Base-by-base conservation (phyloP, 1,140 invertebrate species). In the Cecropterus lyciades region DNA sequence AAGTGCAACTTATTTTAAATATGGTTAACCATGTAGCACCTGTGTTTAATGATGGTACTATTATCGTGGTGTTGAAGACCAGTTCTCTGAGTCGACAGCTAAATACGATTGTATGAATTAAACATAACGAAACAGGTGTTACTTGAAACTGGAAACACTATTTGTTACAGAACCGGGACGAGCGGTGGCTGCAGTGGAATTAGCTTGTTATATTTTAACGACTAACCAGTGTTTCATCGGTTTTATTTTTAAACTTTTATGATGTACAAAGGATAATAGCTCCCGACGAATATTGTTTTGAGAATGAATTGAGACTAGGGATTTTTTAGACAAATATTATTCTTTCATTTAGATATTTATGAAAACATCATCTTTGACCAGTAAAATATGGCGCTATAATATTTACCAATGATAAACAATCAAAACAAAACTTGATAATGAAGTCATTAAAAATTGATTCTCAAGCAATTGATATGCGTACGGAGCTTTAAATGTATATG, bases 401-500 rank as follows among this genome's bases (percentile, higher is more conserved):
- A 37, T 37, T 37, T 37, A 37, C 14, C 13, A 43, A 14, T 43
- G 13, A 43, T 14, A 43, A 43, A 9, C 11, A 43, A 14, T 40
- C 37, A 40, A 9, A 11, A 37, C 33, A 43, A 14, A 14, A 6
- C 13, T 24, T 59, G 27, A 46, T 16, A n/a, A 59, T 48, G 14
- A 33, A 59, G 43, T 17, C 43, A 59, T 59, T 17, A 30, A 33
- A 30, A 48, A 37, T 14, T 13, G 42, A 46, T 59, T 59, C n/a
- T 70, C 57, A 53, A 30, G 66, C 62, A 53, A 72, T 72, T 59
- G 63, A 67, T 75, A 71, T 69, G 48, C 65, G 62, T 70, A 48
- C 43, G 49, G 55, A 43, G 30, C 24, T 33, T 65, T 56, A 37
- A 51, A 55, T 65, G 64, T 30, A 30, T 64, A 73, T 73, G 63